phyloP scores from a whole-genome alignment of 2,797 vertebrate species.

The Choloepus didactylus region DNA sequence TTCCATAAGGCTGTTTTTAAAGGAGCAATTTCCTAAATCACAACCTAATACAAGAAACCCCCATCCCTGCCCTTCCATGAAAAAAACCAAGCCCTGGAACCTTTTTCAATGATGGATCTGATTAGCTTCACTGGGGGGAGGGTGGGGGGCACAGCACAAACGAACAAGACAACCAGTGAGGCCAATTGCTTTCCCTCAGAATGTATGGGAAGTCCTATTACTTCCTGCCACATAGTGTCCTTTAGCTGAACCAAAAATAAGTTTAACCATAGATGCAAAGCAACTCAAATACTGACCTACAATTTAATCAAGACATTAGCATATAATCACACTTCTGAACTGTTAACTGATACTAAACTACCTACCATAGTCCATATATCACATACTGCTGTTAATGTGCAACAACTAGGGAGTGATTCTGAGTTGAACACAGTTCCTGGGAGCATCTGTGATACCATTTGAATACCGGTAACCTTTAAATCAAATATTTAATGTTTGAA shows the following conservation, averaged over 20 bases:
- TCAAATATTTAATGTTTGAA: not conserved
- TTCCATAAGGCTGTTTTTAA: not conserved
- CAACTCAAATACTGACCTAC: not conserved
- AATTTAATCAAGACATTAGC: not conserved
- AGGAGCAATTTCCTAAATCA: not conserved
- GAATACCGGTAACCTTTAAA: not conserved
- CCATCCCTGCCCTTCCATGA: not conserved
- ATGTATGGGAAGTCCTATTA: not conserved
- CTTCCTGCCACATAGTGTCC: not conserved
- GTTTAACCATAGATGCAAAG: not conserved
- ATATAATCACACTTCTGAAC: not conserved
- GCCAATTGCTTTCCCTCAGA: not conserved
- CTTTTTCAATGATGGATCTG: not conserved
- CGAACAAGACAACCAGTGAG: not conserved
- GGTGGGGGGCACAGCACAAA: not conserved
- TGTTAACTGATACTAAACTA: not conserved
- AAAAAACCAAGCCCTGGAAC: not conserved
- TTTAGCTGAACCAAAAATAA: not conserved
- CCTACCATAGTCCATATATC: not conserved
- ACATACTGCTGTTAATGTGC: not conserved
- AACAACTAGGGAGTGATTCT: not conserved
- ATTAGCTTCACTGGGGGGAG: not conserved
- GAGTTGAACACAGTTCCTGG: not conserved
- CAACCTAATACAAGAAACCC: not conserved
- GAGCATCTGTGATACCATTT: not conserved